Conservation (phyloP, 2,797 vertebrate species). For the Enteromius anoplus region DNA sequence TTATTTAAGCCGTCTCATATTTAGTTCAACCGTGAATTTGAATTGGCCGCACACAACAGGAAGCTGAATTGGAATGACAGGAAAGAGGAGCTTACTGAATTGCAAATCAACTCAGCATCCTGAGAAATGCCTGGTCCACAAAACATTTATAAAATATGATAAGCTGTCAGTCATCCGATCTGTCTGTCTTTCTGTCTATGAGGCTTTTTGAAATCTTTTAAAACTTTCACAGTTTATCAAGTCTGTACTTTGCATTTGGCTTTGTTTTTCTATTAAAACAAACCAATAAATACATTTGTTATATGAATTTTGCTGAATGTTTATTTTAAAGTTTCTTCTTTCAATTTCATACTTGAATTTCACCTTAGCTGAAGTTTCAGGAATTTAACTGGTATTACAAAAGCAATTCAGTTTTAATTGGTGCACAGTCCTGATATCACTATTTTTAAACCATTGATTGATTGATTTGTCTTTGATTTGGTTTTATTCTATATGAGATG, state of each 20-base stretch:
- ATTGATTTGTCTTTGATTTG: neutral
- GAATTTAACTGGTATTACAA: neutral
- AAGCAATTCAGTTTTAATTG: neutral
- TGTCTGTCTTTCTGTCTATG: neutral
- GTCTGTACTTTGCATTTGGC: neutral
- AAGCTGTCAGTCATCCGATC: neutral
- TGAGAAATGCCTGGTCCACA: neutral
- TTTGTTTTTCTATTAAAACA: neutral
- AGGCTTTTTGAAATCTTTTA: neutral
- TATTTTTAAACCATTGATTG: neutral
- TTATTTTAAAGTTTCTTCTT: neutral
- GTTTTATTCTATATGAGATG: neutral
- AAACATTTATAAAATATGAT: neutral
- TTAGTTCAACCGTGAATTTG: neutral
- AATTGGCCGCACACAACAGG: neutral
- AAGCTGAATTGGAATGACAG: neutral
- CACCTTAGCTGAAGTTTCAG: neutral
- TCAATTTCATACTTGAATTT: neutral
- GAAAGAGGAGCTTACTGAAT: neutral
- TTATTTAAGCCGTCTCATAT: neutral
- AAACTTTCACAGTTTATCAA: neutral
- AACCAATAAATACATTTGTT: neutral
- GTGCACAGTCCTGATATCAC: neutral
- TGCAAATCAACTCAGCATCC: neutral
- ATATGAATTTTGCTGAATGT: neutral